Evolutionary conservation across 1,140 invertebrate genomes (phyloP), one percentile per base, ranked within the genome.

Genomic region (Scaptodrosophila lebanonensis): DNA sequence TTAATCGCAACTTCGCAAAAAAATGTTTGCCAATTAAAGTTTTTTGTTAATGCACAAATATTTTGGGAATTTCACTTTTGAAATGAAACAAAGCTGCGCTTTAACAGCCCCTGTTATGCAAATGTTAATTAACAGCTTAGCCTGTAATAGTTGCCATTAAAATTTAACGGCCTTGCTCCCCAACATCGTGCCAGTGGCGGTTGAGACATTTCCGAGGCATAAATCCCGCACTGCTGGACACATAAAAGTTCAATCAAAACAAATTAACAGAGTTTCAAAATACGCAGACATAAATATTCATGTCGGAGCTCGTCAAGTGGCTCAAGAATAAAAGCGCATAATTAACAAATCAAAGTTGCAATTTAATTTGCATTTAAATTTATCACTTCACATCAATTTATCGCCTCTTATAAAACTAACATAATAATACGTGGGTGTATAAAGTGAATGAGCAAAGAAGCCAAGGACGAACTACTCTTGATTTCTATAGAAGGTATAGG

Each of bases 271-370:
- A 58, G 11, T 18, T 33, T 4, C 13, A 48, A 30, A 38, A 52
- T 15, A 30, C 12, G 8, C 1, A 20, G 15, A 29, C 20, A 66
- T 72, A 77, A 66, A 79, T 76, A 76, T 79, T 79, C 67, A 76
- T 76, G 67, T 72, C 47, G 53, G 54, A 72, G 53, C 52, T 68
- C 58, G 51, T 77, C 59, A 68, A 58, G 45, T 42, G 29, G 42
- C 45, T 36, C 27, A 43, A 44, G 36, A 29, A 42, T 20, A 40
- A 48, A 49, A 57, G 49, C 29, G 27, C 25, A 38, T 71, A 72
- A 72, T 64, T 64, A 79, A 64, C 39, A 51, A 44, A 58, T 79
- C 54, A 51, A 71, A 73, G 67, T 30, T 51, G 53, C 63, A 67
- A 18, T 70, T 57, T 29, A 12, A 79, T 77, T 77, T 65, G 63